Conservation (phyloP, 2,888 invertebrate species). For the Oithona nana region DNA sequence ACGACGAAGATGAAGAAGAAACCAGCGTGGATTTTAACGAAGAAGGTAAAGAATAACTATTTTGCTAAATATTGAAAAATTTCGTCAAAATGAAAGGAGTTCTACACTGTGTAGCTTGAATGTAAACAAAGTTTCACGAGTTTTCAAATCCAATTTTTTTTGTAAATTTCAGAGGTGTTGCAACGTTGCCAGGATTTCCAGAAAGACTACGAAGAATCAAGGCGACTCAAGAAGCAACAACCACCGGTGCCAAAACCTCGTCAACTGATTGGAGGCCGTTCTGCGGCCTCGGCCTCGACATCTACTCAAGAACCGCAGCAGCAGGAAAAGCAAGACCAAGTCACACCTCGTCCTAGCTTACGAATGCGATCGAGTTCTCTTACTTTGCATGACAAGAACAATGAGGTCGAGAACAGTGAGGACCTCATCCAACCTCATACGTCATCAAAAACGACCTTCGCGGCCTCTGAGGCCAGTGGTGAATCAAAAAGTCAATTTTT, state of each 20-base stretch:
- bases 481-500: neutral
- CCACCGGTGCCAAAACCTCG: constrained; percentile 9
- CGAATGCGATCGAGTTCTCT: constrained; percentile 9
- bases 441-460: no score
- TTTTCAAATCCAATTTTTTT: no score
- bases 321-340: neutral
- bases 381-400: constrained; percentile 2
- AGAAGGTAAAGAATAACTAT: no score
- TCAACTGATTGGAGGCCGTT: neutral
- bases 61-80: no score
- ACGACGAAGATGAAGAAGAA: neutral
- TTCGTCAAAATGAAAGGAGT: no score
- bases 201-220: constrained; percentile 2
- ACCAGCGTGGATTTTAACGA: constrained; percentile 7
- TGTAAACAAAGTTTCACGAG: no score
- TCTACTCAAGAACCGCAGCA: neutral
- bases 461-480: neutral
- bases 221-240: neutral
- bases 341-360: neutral
- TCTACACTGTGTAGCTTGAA: no score
- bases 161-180: no score
- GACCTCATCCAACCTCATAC: no score
- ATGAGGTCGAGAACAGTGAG: neutral
- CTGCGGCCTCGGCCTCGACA: neutral
- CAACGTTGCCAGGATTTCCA: constrained; percentile 7